Conservation (phyloP, 2,888 invertebrate species). For the Hoplodrina ambigua region DNA sequence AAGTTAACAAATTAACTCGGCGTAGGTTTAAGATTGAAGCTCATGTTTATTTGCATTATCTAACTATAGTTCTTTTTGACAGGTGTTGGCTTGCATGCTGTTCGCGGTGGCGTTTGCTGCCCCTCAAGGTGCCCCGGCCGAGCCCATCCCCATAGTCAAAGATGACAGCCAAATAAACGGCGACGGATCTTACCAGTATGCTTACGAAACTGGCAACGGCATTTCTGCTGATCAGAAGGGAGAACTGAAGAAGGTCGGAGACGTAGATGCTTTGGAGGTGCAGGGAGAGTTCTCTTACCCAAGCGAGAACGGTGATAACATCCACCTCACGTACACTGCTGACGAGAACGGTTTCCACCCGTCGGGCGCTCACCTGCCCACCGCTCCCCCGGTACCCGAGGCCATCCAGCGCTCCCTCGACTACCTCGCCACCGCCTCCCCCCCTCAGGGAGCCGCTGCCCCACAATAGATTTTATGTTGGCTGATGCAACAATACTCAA, state of each 20-base stretch:
- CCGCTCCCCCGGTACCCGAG: conserved; percentile 93
- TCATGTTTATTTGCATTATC: conserved; percentile 5
- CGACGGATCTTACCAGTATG: conserved; percentile 91
- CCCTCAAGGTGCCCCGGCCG: conserved; percentile 79
- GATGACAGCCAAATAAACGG: conserved; percentile 91
- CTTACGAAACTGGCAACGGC: conserved; percentile 92
- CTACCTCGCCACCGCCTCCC: conserved; percentile 92
- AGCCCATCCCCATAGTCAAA: conserved; percentile 89
- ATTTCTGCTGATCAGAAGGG: conserved; percentile 91
- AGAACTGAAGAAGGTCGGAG: conserved; percentile 90
- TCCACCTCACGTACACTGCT: conserved; percentile 92
- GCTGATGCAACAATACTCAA: conserved; percentile 71
- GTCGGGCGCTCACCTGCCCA: conserved; percentile 91
- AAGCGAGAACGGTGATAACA: conserved; percentile 91
- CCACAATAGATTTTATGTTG: conserved; percentile 74
- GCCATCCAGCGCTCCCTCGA: conserved; percentile 92
- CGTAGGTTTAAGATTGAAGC: conserved; percentile 11
- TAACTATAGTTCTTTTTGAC: conserved; percentile 59
- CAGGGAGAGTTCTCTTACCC: conserved; percentile 92
- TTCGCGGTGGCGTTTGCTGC: conserved; percentile 80
- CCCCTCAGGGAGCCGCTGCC: conserved; percentile 72
- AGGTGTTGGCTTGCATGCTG: conserved; percentile 83
- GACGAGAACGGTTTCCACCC: conserved; percentile 94
- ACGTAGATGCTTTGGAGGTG: conserved; percentile 89
- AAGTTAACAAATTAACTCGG: conserved; percentile 9